Conservation (phyloP, 2,888 invertebrate species). For the Apoda limacodes region DNA sequence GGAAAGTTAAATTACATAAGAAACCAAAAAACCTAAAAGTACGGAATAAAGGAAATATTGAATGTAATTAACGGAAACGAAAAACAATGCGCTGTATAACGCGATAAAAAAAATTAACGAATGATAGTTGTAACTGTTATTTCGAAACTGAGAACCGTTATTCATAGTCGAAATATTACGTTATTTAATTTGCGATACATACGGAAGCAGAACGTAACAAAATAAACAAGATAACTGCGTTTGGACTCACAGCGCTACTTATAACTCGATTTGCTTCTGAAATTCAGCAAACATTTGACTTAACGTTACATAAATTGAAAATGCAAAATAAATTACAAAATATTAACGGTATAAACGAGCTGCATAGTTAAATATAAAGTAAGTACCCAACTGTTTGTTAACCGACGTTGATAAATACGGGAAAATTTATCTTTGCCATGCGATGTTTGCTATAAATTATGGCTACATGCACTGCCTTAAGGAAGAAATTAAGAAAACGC, state of each 20-base stretch:
- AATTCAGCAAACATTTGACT: constrained; percentile 44
- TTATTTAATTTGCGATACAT: constrained; percentile 60
- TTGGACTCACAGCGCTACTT: constrained; percentile 40
- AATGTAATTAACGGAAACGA: too few species aligned
- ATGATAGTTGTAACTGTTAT: too few species aligned
- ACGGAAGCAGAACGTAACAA: constrained; percentile 38
- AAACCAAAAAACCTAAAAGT: constrained; percentile 17
- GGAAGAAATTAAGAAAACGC: constrained; percentile 44
- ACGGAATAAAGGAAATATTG: constrained; percentile 5
- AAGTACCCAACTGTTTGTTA: constrained; percentile 34
- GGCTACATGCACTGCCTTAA: constrained; percentile 37
- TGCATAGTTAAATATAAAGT: too few species aligned
- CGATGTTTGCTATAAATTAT: constrained; percentile 38
- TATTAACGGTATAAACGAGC: too few species aligned
- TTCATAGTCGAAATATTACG: constrained; percentile 47
- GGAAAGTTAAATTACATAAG: constrained; percentile 30
- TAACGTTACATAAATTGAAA: constrained; percentile 53
- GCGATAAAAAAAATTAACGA: too few species aligned
- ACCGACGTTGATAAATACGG: constrained; percentile 39
- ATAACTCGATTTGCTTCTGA: constrained; percentile 60
- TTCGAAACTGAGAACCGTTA: constrained; percentile 30
- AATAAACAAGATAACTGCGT: constrained; percentile 53
- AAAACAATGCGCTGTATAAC: too few species aligned
- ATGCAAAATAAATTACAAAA: too few species aligned
- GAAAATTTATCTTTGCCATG: constrained; percentile 44